phyloP scores from a whole-genome alignment of 2,888 invertebrate genomes.

The Drosophila neonasuta region DNA sequence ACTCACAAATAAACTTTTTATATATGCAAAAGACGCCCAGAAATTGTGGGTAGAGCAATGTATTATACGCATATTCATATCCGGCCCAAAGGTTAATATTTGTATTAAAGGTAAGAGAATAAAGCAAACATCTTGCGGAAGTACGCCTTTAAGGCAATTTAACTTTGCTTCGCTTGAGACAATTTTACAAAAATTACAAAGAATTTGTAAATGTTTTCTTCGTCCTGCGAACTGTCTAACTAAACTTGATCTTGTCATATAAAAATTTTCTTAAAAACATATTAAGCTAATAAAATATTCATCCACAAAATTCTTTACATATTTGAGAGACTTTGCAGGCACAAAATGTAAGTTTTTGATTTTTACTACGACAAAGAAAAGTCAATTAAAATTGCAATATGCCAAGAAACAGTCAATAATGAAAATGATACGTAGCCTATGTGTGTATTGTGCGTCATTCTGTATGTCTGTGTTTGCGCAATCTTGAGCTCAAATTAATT shows the following conservation, averaged over 20 bases:
- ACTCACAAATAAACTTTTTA: background rate
- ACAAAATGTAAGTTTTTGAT: conserved; percentile 7
- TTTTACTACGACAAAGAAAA: conserved; percentile 8
- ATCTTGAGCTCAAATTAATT: conserved; percentile 52
- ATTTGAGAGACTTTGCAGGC: background rate
- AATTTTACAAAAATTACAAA: background rate
- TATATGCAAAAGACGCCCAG: background rate
- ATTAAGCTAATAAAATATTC: background rate
- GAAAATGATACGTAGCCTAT: conserved; percentile 5
- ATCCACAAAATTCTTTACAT: background rate
- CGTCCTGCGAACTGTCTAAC: background rate
- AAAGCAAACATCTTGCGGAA: background rate
- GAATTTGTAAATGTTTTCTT: background rate
- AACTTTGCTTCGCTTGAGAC: background rate
- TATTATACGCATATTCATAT: background rate
- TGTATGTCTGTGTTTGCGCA: conserved; percentile 24
- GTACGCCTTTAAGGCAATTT: background rate
- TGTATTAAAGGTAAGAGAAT: background rate
- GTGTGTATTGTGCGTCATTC: conserved; percentile 6
- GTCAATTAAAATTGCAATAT: conserved; percentile 18
- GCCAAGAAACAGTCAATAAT: conserved; percentile 13
- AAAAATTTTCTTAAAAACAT: background rate
- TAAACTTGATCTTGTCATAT: background rate
- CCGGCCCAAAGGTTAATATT: background rate
- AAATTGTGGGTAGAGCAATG: background rate